Percentiles rank a stretch among this genome's conserved stretches.
Conservation (phyloP, 1,140 invertebrate species). For the Drosophila lini region DNA sequence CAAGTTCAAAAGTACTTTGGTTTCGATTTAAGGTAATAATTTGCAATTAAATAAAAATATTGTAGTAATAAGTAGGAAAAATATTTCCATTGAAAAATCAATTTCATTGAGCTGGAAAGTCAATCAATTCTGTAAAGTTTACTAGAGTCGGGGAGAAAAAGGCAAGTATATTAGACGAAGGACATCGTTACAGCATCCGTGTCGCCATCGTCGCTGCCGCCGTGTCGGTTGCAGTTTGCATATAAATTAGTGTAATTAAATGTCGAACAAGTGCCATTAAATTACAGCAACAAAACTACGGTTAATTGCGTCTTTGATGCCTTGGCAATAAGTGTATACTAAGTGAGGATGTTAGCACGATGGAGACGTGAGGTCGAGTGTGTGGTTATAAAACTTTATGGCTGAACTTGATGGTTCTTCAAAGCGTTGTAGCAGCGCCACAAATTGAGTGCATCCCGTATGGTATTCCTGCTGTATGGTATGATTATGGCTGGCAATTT, state of each 20-base stretch:
- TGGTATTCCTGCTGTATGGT: background rate
- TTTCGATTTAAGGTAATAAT: background rate
- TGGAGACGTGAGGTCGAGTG: background rate
- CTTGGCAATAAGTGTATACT: slow-evolving; percentile 24
- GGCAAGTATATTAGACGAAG: background rate
- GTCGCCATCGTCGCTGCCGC: slow-evolving; percentile 11
- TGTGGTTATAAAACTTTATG: slow-evolving; percentile 41
- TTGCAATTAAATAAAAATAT: background rate
- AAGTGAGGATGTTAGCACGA: background rate
- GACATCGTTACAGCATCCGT: background rate
- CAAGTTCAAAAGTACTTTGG: background rate
- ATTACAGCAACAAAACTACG: slow-evolving; percentile 34
- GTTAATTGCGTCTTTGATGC: slow-evolving; percentile 45
- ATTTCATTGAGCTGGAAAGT: background rate
- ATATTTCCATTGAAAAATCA: background rate
- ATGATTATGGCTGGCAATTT: slow-evolving; percentile 3
- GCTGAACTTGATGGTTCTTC: slow-evolving; percentile 21
- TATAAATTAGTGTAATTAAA: slow-evolving; percentile 74
- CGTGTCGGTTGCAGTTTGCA: slow-evolving; percentile 57
- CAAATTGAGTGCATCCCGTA: slow-evolving; percentile 20
- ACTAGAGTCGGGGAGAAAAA: background rate
- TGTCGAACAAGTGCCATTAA: slow-evolving; percentile 56
- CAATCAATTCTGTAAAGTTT: background rate
- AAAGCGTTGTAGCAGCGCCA: background rate
- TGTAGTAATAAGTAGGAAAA: background rate